phyloP scores from a whole-genome alignment of 2,113 vertebrate species.

The Oryzias celebensis region DNA sequence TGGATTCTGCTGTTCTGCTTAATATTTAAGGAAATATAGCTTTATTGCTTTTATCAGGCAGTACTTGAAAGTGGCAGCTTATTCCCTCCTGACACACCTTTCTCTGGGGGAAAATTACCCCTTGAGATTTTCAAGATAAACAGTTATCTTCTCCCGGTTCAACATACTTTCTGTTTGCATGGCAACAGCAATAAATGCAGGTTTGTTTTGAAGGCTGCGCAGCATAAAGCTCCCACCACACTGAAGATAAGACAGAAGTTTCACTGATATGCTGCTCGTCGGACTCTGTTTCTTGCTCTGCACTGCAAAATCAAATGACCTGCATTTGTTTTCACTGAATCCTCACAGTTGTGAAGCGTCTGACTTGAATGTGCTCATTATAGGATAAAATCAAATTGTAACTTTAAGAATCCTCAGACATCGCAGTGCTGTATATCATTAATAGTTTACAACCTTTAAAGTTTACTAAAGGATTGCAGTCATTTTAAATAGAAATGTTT shows the following conservation, averaged over 20 bases:
- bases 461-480: conserved; percentile 34
- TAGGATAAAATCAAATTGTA: too few species aligned
- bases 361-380: too few species aligned
- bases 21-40: conserved; percentile 26
- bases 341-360: conserved; percentile 24
- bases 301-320: conserved; percentile 41
- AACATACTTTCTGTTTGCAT: conserved; percentile 7
- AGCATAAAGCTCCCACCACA: conserved; percentile 29
- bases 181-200: conserved; percentile 14
- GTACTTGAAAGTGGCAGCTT: conserved; percentile 51
- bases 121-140: conserved; percentile 22
- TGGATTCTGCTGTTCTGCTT: conserved; percentile 22
- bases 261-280: conserved; percentile 45
- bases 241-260: conserved; percentile 55
- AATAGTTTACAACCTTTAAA: conserved; percentile 20
- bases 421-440: conserved; percentile 26
- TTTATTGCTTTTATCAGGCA: conserved; percentile 15
- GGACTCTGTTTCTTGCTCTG: not conserved
- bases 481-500: conserved; percentile 21
- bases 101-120: conserved; percentile 17
- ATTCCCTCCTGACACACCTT: conserved; percentile 9
- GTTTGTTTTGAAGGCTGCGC: too few species aligned
- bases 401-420: not conserved
- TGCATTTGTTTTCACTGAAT: conserved; percentile 20
- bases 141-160: conserved; percentile 8